Evolutionary conservation across 2,888 invertebrate genomes (phyloP).

Genomic region (Strigamia crassipes): DNA sequence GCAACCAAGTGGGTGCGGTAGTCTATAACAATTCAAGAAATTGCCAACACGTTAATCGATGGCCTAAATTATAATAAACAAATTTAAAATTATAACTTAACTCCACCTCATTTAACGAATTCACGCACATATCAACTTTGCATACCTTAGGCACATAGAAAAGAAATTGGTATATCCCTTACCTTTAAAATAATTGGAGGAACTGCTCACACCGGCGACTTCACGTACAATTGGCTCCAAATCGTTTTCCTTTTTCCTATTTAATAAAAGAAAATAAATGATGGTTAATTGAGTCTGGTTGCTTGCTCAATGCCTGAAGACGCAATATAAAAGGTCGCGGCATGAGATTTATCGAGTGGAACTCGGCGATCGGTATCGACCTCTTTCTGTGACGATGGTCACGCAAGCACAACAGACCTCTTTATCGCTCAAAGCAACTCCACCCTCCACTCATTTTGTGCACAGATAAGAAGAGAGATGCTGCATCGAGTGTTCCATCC

Average conservation of each 20-base stretch:
- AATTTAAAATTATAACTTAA: too few relatives aligned
- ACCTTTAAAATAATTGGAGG: neutral
- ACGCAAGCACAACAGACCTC: slow-evolving; percentile 42
- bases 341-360: slow-evolving; percentile 40
- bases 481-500: slow-evolving; percentile 40
- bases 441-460: slow-evolving; percentile 35
- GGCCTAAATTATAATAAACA: too few relatives aligned
- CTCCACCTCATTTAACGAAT: neutral
- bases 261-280: slow-evolving; percentile 4
- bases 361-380: slow-evolving; percentile 42
- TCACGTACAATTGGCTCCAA: neutral
- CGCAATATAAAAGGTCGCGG: slow-evolving; percentile 24
- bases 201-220: neutral
- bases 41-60: too few relatives aligned
- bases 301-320: slow-evolving; percentile 18
- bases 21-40: too few relatives aligned
- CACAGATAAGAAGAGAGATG: slow-evolving; percentile 39
- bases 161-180: neutral
- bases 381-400: slow-evolving; percentile 32
- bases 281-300: slow-evolving; percentile 33
- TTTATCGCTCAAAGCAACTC: slow-evolving; percentile 34
- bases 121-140: too few relatives aligned
- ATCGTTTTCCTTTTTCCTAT: neutral
- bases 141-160: neutral
- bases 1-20: too few relatives aligned